Percentiles rank a stretch among this genome's conserved stretches.
Evolutionary conservation across 1,140 invertebrate genomes (phyloP).

Genomic region (Lordiphosa mommai): DNA sequence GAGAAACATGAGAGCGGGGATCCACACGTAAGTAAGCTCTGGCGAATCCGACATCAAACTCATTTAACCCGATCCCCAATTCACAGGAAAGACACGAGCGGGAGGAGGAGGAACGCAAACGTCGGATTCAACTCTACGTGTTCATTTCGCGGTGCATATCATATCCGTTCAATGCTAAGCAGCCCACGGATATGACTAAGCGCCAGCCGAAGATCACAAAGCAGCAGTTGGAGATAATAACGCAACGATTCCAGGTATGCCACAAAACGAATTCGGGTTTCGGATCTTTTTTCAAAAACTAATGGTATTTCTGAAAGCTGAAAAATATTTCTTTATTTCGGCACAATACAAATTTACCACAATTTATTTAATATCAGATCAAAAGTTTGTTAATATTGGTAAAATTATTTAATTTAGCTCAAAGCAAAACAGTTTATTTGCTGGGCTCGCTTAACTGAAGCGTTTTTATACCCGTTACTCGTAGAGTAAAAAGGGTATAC

Average conservation of each 20-base stretch:
- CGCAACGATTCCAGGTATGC: conserved; percentile 96
- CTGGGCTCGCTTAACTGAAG: too few relatives aligned
- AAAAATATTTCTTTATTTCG: too few relatives aligned
- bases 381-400: too few relatives aligned
- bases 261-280: too few relatives aligned
- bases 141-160: conserved; percentile 98
- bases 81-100: conserved; percentile 90
- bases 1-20: conserved; percentile 85
- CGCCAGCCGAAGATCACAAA: conserved; percentile 96
- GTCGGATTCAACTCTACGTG: conserved; percentile 97
- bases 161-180: conserved; percentile 99
- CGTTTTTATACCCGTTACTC: too few relatives aligned
- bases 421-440: too few relatives aligned
- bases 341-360: too few relatives aligned
- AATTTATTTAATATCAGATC: too few relatives aligned
- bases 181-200: conserved; percentile 97
- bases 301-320: too few relatives aligned
- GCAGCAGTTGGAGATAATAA: conserved; percentile 96
- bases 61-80: neutral
- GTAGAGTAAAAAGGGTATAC: too few relatives aligned
- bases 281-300: too few relatives aligned
- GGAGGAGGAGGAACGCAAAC: conserved; percentile 95
- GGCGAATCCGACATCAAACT: conserved; percentile 3
- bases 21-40: conserved; percentile 46
- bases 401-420: too few relatives aligned